Conservation (phyloP, 1,140 invertebrate species). For the Brachionus koreanus region DNA sequence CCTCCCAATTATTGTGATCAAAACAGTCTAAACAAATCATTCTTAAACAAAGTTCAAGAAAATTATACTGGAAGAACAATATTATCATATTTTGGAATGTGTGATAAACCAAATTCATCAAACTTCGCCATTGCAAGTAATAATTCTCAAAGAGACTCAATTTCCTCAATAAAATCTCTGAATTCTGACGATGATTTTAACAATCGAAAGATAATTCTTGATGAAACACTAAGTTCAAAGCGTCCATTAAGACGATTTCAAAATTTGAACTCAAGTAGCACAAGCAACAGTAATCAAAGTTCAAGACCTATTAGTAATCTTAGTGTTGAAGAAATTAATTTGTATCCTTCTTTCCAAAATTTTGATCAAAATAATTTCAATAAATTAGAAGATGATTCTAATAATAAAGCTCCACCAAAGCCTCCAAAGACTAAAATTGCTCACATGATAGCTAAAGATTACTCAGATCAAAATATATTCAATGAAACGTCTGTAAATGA, state of each 20-base stretch:
- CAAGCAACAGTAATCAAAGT: conserved; percentile 14
- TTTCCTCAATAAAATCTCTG: conserved; percentile 30
- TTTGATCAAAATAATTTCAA: not conserved
- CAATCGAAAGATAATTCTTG: conserved; percentile 16
- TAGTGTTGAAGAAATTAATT: conserved; percentile 2
- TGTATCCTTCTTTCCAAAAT: not conserved
- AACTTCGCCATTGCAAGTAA: not conserved
- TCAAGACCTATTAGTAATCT: conserved; percentile 27
- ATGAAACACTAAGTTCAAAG: conserved; percentile 28
- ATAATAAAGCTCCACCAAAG: not conserved
- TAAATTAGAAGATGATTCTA: not conserved
- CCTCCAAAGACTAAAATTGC: not conserved
- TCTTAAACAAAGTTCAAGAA: conserved; percentile 27
- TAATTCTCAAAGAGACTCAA: conserved; percentile 3
- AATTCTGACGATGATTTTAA: conserved; percentile 2
- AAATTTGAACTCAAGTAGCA: not conserved
- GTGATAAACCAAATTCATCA: not conserved
- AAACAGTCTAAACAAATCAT: not conserved
- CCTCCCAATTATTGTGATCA: not conserved
- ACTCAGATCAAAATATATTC: not conserved
- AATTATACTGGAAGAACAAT: conserved; percentile 18
- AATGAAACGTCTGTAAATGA: not conserved
- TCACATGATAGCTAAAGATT: not conserved
- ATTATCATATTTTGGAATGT: conserved; percentile 15
- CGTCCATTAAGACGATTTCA: conserved; percentile 12